phyloP scores from a whole-genome alignment of 2,888 invertebrate species.

The Andrena chrysosceles region DNA sequence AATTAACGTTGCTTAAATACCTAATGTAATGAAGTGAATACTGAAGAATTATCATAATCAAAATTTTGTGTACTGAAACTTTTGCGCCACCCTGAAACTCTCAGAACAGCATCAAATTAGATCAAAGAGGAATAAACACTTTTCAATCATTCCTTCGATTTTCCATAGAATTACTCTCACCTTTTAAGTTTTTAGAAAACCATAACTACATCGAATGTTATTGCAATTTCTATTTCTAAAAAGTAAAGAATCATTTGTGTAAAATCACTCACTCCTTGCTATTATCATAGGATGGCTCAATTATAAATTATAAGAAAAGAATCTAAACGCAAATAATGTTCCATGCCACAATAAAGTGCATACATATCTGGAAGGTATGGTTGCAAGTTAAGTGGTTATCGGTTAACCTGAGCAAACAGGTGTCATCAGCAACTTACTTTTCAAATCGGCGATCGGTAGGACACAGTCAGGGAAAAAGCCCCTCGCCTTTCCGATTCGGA shows the following conservation, averaged over 20 bases:
- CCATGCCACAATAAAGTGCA: too few species aligned
- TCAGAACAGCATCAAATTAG: too few species aligned
- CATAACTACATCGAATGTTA: background rate
- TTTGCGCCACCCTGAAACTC: too few species aligned
- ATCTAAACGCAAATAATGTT: too few species aligned
- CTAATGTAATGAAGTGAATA: background rate
- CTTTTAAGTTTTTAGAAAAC: background rate
- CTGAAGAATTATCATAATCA: too few species aligned
- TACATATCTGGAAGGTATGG: too few species aligned
- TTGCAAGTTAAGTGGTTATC: background rate
- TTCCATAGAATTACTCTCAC: too few species aligned
- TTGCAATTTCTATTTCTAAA: background rate
- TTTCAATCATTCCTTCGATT: background rate
- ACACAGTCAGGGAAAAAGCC: slow-evolving; percentile 16
- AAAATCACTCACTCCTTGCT: too few species aligned
- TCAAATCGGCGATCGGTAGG: slow-evolving; percentile 61
- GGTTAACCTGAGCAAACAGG: background rate
- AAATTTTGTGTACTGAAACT: too few species aligned
- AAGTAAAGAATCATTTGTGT: background rate
- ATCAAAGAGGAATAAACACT: background rate
- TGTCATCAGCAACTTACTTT: slow-evolving; percentile 39
- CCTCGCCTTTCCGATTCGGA: slow-evolving; percentile 29
- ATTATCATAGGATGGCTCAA: too few species aligned
- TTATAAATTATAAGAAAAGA: too few species aligned
- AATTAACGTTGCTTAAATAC: background rate